phyloP scores from a whole-genome alignment of 53 echinoderm and acorn worm genomes.

The Hippasteria phrygiana region DNA sequence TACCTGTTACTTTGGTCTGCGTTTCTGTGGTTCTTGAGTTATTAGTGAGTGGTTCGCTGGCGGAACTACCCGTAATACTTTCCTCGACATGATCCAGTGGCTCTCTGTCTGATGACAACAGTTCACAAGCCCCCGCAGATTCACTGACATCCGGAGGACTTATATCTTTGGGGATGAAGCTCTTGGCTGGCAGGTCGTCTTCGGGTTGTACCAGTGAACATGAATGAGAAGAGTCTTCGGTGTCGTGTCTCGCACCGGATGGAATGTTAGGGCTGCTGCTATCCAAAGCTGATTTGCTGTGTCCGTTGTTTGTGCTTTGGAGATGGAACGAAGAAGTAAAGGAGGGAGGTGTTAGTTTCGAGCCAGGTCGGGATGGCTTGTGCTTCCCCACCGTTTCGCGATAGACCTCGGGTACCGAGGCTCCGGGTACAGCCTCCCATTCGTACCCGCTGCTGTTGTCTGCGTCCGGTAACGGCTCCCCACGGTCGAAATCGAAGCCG shows the following conservation, averaged over 20 bases:
- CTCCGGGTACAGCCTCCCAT: constrained; percentile 25
- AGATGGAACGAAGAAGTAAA: not conserved
- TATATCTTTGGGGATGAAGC: not conserved
- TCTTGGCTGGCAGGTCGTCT: not conserved
- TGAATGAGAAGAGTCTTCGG: not conserved
- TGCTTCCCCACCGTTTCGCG: constrained; percentile 7
- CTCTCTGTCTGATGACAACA: not conserved
- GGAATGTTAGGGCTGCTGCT: not conserved
- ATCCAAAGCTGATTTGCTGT: not conserved
- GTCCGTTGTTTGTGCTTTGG: constrained; percentile 9
- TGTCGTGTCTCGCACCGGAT: not conserved
- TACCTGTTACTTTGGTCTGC: constrained; percentile 39
- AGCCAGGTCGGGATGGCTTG: not conserved
- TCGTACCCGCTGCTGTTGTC: constrained; percentile 16
- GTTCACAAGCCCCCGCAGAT: too few species aligned
- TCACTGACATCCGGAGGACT: too few species aligned
- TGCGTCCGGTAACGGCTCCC: not conserved
- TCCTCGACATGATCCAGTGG: not conserved
- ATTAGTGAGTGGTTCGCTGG: not conserved
- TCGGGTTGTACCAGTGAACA: not conserved
- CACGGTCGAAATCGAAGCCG: constrained; percentile 28
- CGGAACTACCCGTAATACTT: not conserved
- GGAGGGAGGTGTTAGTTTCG: not conserved
- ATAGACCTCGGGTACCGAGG: constrained; percentile 16
- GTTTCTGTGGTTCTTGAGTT: not conserved